Evolutionary conservation across 2,113 vertebrate genomes (phyloP).

Genomic region (Sigmodon hispidus): DNA sequence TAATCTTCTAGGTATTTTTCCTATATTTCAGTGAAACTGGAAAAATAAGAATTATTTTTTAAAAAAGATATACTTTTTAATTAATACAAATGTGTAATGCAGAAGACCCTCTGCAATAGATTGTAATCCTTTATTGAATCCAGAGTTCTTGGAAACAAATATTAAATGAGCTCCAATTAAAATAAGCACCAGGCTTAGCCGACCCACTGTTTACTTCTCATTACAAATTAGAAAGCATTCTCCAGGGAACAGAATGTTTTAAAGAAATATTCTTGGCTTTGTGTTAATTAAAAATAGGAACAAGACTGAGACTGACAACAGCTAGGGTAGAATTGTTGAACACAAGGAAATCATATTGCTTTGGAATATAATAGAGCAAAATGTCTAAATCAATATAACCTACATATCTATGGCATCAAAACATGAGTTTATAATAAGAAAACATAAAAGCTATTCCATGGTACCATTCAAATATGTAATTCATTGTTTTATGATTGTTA

Average conservation of each 20-base stretch:
- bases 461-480: not conserved
- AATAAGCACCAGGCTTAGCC: not conserved
- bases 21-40: not conserved
- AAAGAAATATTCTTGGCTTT: conserved; percentile 46
- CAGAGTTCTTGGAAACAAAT: conserved; percentile 29
- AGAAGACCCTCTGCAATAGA: not conserved
- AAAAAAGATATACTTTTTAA: not conserved
- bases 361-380: accelerated
- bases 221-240: conserved; percentile 53
- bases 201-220: conserved; percentile 61
- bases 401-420: not conserved
- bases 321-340: conserved; percentile 17
- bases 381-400: not conserved
- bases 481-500: not conserved
- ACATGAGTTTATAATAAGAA: not conserved
- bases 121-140: conserved; percentile 20
- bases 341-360: not conserved
- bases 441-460: not conserved
- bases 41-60: not conserved
- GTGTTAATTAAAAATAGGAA: conserved; percentile 74
- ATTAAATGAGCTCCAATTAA: conserved; percentile 52
- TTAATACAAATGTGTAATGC: not conserved
- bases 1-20: not conserved
- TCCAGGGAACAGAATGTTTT: conserved; percentile 49
- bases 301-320: conserved; percentile 47